phyloP scores from a whole-genome alignment of 2,888 invertebrate species.

The Drosophila mettleri region DNA sequence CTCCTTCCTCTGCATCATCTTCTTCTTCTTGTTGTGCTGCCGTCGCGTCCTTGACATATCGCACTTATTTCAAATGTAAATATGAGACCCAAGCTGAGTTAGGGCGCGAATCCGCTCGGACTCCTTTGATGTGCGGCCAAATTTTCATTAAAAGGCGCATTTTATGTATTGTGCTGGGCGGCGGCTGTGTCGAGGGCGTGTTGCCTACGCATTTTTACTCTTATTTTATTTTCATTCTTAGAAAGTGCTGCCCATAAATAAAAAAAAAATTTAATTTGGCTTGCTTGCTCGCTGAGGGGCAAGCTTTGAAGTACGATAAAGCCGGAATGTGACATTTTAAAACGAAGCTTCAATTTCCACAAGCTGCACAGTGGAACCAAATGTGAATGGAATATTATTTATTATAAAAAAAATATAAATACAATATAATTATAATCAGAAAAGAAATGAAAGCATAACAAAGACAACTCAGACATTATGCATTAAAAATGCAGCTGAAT shows the following conservation, averaged over 20 bases:
- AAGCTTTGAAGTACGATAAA: conserved; percentile 51
- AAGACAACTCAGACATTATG: no score
- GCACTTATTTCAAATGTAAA: conserved; percentile 43
- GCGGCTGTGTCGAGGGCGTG: not conserved
- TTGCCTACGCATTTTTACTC: not conserved
- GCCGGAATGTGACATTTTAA: conserved; percentile 37
- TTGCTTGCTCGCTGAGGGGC: conserved; percentile 18
- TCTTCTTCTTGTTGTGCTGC: conserved; percentile 2
- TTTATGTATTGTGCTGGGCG: conserved; percentile 21
- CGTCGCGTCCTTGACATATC: conserved; percentile 48
- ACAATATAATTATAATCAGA: no score
- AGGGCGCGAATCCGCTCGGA: conserved; percentile 15
- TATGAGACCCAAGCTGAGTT: conserved; percentile 23
- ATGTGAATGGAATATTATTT: no score
- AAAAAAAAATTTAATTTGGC: conserved; percentile 42
- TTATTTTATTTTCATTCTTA: conserved; percentile 12
- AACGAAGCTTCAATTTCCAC: conserved; percentile 21
- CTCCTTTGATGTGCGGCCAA: conserved; percentile 50
- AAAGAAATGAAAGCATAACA: no score
- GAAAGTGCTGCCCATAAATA: conserved; percentile 36
- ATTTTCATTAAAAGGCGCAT: conserved; percentile 45
- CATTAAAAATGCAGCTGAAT: no score
- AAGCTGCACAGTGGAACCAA: conserved; percentile 10
- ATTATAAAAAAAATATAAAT: no score
- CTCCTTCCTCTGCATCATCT: not conserved